These are phyloP conservation scores for Centruroides vittatus DNA, from an alignment of 1,140 invertebrate genomes.

Conservation along the genomic window DNA sequence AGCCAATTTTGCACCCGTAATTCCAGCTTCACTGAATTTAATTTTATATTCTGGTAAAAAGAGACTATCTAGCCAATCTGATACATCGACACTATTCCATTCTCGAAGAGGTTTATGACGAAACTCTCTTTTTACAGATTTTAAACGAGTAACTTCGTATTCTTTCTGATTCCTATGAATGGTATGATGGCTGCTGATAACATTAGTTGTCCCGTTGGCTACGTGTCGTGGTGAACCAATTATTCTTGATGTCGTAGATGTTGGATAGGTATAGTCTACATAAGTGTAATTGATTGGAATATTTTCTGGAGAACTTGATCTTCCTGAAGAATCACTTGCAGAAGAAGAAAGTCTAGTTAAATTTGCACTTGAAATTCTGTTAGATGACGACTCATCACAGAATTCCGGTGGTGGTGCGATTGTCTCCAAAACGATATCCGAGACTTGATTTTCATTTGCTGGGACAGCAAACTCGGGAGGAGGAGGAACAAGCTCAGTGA, in stretches of 20 bases:
- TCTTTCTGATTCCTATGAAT: no score
- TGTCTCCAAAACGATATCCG: slow-evolving; percentile 3
- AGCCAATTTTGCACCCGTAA: slow-evolving; percentile 34
- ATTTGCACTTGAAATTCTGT: slow-evolving; percentile 1
- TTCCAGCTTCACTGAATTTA: slow-evolving; percentile 32
- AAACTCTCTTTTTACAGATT: slow-evolving; percentile 16
- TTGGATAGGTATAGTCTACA: background rate
- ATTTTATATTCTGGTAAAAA: slow-evolving; percentile 37
- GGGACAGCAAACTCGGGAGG: slow-evolving; percentile 21
- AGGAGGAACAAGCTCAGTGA: slow-evolving; percentile 22
- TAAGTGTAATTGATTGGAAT: background rate
- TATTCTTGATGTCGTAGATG: background rate
- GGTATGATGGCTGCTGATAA: no score
- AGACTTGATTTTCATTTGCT: background rate
- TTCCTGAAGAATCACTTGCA: background rate
- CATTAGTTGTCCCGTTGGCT: no score
- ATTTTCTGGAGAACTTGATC: background rate
- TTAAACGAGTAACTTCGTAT: slow-evolving; percentile 3
- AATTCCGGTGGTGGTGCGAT: slow-evolving; percentile 18
- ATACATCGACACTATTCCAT: slow-evolving; percentile 35
- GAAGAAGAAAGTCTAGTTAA: background rate
- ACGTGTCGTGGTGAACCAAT: background rate
- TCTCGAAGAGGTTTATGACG: slow-evolving; percentile 23
- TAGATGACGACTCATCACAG: slow-evolving; percentile 11
- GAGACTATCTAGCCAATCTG: slow-evolving; percentile 36